Conservation (phyloP, 2,797 vertebrate species). For the Pseudochirops corinnae region DNA sequence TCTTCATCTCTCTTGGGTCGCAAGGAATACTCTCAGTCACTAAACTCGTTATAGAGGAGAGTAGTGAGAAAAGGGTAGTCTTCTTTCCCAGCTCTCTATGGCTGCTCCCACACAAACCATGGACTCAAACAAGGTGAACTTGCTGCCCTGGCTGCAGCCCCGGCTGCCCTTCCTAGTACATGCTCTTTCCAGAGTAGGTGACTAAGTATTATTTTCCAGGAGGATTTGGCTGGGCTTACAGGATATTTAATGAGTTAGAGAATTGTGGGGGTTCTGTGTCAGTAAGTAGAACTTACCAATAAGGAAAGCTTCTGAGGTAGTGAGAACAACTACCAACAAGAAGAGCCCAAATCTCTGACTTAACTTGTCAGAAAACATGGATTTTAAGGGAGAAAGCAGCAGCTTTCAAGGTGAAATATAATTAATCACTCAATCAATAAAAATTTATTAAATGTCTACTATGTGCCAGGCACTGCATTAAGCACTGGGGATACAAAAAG, state of each 20-base stretch:
- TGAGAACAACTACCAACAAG: neutral
- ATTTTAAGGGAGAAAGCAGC: neutral
- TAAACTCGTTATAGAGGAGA: too few species aligned
- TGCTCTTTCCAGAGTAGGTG: neutral
- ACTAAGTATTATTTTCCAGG: neutral
- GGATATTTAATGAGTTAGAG: neutral
- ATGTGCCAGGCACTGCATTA: neutral
- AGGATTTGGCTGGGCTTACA: neutral
- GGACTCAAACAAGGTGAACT: neutral
- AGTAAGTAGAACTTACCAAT: neutral
- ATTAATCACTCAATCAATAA: neutral
- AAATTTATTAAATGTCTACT: neutral
- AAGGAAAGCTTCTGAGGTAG: neutral
- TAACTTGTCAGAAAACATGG: neutral
- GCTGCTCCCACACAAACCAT: neutral
- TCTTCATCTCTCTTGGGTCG: too few species aligned
- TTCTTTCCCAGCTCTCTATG: too few species aligned
- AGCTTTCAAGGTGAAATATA: neutral
- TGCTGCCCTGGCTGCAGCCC: too few species aligned
- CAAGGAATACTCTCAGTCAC: too few species aligned
- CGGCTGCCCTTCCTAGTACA: neutral
- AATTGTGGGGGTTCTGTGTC: neutral
- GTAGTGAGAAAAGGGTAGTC: too few species aligned
- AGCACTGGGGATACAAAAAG: neutral
- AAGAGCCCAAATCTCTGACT: neutral